Conservation (phyloP, 2,888 invertebrate genomes). For the Nineta flava region DNA sequence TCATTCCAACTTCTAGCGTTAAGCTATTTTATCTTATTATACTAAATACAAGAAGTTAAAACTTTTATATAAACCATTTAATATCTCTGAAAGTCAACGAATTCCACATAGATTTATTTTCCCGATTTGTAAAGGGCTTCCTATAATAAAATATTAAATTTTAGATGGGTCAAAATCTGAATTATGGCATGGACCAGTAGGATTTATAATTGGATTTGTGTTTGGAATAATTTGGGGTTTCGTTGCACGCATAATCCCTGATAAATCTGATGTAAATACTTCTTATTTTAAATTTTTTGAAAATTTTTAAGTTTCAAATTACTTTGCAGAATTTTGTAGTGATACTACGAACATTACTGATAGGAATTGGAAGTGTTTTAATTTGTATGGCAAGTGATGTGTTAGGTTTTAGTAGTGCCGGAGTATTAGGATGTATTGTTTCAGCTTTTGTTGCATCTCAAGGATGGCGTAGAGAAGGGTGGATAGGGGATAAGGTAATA, state of each 20-base stretch:
- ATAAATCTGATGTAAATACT: conserved; percentile 26
- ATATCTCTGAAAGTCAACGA: no score
- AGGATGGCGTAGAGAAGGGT: conserved; percentile 31
- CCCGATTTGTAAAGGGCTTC: no score
- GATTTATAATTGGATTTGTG: conserved; percentile 40
- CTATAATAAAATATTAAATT: no score
- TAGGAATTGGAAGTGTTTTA: conserved; percentile 43
- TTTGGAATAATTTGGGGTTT: conserved; percentile 43
- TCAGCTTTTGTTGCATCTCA: conserved; percentile 37
- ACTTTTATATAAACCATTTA: no score
- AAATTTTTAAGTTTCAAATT: background rate
- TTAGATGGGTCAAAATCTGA: no score
- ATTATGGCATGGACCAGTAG: conserved; percentile 39
- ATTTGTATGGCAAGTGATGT: conserved; percentile 44
- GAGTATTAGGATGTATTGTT: conserved; percentile 39
- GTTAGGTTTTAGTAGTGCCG: conserved; percentile 43
- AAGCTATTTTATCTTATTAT: no score
- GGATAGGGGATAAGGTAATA: conserved; percentile 11
- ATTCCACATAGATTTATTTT: no score
- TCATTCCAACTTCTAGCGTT: no score
- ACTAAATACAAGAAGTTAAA: no score
- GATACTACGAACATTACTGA: conserved; percentile 33
- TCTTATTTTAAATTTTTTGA: background rate
- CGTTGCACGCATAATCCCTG: conserved; percentile 44
- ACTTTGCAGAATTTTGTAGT: conserved; percentile 25